A percentile compares a stretch with the other conserved stretches of the same genome.
These are phyloP conservation scores for Catharus fuscescens DNA, from an alignment of 2,113 vertebrate species.

Conservation along the genomic window DNA sequence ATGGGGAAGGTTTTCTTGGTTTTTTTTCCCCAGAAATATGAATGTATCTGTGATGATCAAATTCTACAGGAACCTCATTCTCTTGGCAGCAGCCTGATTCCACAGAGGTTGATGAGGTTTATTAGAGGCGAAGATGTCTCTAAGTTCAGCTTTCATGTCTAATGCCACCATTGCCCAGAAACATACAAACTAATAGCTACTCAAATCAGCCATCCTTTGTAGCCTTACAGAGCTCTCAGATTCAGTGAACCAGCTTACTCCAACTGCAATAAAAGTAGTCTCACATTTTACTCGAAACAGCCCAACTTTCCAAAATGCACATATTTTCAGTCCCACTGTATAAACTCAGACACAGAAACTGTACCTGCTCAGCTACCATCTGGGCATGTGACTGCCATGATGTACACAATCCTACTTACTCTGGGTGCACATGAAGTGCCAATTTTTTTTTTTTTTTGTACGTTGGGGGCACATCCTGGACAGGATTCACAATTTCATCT, in stretches of 20 bases:
- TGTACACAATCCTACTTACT: background rate
- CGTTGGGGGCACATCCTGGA: background rate
- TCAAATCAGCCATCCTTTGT: conserved; percentile 4
- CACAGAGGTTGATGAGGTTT: background rate
- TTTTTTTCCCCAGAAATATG: background rate
- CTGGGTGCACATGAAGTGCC: background rate
- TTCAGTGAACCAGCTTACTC: conserved; percentile 11
- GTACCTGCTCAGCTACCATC: background rate
- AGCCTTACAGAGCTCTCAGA: conserved; percentile 20
- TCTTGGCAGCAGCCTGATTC: conserved; percentile 4
- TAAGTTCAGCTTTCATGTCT: conserved; percentile 35
- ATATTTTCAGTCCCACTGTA: background rate
- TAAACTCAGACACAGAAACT: background rate
- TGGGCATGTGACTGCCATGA: background rate
- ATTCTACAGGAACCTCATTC: background rate
- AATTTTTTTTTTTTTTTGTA: background rate
- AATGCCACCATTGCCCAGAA: conserved; percentile 25
- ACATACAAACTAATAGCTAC: conserved; percentile 17
- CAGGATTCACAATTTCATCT: background rate
- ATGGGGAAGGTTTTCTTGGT: background rate
- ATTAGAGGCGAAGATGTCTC: background rate
- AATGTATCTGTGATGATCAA: background rate
- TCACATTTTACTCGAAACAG: background rate
- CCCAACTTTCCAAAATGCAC: background rate
- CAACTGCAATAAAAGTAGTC: background rate